Conservation (phyloP, 2,797 vertebrate genomes). For the Galagoides demidoff region DNA sequence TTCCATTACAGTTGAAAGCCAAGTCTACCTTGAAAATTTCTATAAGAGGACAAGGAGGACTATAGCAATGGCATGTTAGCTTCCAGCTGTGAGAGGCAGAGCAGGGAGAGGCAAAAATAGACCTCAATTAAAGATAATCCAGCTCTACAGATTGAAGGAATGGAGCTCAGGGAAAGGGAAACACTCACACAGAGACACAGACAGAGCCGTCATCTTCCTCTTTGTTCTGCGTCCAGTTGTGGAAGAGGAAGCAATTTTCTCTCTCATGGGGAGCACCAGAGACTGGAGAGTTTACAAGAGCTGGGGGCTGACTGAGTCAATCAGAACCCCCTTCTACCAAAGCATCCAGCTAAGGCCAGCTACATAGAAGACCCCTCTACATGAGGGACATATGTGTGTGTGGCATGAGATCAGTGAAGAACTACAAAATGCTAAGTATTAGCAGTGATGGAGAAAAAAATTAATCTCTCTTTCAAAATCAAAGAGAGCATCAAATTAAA, state of each 20-base stretch:
- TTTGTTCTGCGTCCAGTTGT: not conserved
- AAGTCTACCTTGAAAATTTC: conserved; percentile 9
- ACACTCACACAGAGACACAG: too few relatives aligned
- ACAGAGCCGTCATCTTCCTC: not conserved
- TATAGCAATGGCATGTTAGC: not conserved
- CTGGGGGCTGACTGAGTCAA: not conserved
- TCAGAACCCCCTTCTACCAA: not conserved
- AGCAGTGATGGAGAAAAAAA: not conserved
- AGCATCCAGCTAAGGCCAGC: not conserved
- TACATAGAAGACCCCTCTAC: not conserved
- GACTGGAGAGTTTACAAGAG: not conserved
- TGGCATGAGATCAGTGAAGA: not conserved
- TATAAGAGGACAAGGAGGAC: not conserved
- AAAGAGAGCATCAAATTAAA: not conserved
- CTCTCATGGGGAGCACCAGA: not conserved
- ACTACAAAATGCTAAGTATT: not conserved
- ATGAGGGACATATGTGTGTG: rapidly evolving
- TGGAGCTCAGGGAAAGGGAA: not conserved
- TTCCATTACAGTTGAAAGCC: not conserved
- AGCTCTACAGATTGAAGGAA: not conserved
- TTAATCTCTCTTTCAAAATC: not conserved
- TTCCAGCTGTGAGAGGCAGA: not conserved
- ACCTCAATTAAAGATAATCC: not conserved
- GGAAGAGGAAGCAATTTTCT: not conserved
- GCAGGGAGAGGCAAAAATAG: not conserved